Percentiles rank a stretch among this genome's conserved stretches.
Conservation (phyloP, 2,797 vertebrate species). For the Crenichthys baileyi region DNA sequence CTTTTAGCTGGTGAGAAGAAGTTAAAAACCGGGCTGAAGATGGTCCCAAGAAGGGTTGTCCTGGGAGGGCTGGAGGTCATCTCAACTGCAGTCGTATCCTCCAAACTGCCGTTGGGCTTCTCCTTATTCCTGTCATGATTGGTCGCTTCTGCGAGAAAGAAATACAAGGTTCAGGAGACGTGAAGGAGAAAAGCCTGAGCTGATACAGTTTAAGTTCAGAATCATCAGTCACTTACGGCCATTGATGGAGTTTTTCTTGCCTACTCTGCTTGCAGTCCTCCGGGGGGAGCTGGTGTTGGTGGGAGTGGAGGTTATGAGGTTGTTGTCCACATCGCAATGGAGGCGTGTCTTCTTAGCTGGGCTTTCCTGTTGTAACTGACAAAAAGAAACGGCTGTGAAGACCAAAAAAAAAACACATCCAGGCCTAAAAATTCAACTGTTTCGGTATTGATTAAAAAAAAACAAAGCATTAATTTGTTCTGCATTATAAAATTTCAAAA, state of each 20-base stretch:
- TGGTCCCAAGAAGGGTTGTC: slow-evolving; percentile 94
- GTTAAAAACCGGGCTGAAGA: slow-evolving; percentile 99
- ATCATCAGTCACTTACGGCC: slow-evolving; percentile 83
- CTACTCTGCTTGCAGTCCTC: slow-evolving; percentile 86
- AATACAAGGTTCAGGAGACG: not conserved
- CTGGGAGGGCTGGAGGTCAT: slow-evolving; percentile 88
- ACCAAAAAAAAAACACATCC: not conserved
- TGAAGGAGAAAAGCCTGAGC: not conserved
- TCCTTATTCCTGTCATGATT: slow-evolving; percentile 94
- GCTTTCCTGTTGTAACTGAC: slow-evolving; percentile 90
- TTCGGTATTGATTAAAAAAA: not conserved
- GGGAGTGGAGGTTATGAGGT: slow-evolving; percentile 92
- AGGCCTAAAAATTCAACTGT: not conserved
- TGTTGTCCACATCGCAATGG: slow-evolving; percentile 91
- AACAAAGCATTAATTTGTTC: not conserved
- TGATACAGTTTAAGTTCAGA: not conserved
- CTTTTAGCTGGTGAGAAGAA: slow-evolving; percentile 99
- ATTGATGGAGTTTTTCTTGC: slow-evolving; percentile 90
- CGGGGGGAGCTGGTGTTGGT: slow-evolving; percentile 83
- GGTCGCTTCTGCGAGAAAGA: slow-evolving; percentile 81
- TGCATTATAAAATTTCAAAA: not conserved
- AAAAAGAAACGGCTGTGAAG: not conserved
- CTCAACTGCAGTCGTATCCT: slow-evolving; percentile 84
- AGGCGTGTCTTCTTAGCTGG: slow-evolving; percentile 91
- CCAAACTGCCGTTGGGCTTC: slow-evolving; percentile 93